Conservation (phyloP, 2,888 invertebrate species). For the Ypsolopha scabrella region DNA sequence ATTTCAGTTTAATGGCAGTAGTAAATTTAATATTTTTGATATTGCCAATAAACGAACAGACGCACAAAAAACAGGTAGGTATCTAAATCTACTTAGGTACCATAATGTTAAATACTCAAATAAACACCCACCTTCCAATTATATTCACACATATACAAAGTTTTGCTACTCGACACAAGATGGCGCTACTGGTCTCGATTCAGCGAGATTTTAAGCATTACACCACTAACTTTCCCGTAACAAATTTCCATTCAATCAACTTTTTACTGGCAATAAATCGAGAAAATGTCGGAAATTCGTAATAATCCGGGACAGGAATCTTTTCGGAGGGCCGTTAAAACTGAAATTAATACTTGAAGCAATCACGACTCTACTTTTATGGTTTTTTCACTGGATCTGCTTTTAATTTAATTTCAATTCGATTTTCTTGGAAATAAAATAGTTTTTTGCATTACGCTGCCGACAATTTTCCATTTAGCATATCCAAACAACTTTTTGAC, state of each 20-base stretch:
- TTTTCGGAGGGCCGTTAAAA: conserved; percentile 2
- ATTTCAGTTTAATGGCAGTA: no score
- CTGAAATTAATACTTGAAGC: conserved; percentile 17
- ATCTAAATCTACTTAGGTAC: no score
- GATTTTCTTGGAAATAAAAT: no score
- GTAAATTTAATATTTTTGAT: no score
- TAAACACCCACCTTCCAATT: not conserved
- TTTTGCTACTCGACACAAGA: conserved; percentile 46
- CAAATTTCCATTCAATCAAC: not conserved
- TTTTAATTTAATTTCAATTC: not conserved
- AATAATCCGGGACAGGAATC: conserved; percentile 1
- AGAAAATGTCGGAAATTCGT: conserved; percentile 2
- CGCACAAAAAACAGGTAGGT: no score
- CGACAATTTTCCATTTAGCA: no score
- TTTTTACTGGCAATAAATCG: conserved; percentile 1
- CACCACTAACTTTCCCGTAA: not conserved
- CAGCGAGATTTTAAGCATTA: not conserved
- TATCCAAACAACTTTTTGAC: no score
- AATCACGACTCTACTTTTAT: no score
- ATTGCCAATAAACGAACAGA: no score
- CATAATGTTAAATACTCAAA: not conserved
- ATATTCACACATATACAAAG: no score
- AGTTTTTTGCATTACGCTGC: no score
- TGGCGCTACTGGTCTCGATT: conserved; percentile 33
- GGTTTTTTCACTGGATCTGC: no score